phyloP scores from a whole-genome alignment of 2,113 vertebrate species.

The Paramormyrops kingsleyae region DNA sequence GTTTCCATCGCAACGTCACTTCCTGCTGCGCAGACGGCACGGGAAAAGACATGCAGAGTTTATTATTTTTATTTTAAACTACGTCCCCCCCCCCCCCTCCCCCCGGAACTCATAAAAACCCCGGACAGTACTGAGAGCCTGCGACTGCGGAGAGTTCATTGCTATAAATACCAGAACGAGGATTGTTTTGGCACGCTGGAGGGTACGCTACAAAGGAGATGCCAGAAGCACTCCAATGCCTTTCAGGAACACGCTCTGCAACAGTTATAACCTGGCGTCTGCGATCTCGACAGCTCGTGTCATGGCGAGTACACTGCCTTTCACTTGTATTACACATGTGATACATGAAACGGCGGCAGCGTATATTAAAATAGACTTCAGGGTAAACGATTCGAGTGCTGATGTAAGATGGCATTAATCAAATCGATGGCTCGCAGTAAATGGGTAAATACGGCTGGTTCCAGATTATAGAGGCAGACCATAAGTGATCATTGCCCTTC shows the following conservation, averaged over 20 bases:
- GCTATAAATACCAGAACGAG: slow-evolving; percentile 34
- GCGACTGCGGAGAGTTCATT: neutral
- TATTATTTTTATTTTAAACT: neutral
- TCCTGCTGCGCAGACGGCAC: neutral
- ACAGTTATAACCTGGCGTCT: slow-evolving; percentile 32
- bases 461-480: neutral
- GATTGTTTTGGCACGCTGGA: slow-evolving; percentile 37
- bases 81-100: neutral
- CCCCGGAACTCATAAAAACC: neutral
- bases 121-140: neutral
- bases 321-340: neutral
- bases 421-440: neutral
- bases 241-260: slow-evolving; percentile 35
- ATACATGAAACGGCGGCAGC: neutral
- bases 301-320: neutral
- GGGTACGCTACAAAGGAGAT: slow-evolving; percentile 27
- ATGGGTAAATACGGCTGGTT: neutral
- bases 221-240: slow-evolving; percentile 17
- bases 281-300: slow-evolving; percentile 40
- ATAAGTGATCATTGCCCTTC: neutral
- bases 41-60: neutral
- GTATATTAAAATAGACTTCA: neutral
- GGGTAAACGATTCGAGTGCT: neutral
- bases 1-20: neutral
- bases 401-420: neutral